Conservation (phyloP, 2,113 vertebrate genomes). For the Pollimyrus isidori region DNA sequence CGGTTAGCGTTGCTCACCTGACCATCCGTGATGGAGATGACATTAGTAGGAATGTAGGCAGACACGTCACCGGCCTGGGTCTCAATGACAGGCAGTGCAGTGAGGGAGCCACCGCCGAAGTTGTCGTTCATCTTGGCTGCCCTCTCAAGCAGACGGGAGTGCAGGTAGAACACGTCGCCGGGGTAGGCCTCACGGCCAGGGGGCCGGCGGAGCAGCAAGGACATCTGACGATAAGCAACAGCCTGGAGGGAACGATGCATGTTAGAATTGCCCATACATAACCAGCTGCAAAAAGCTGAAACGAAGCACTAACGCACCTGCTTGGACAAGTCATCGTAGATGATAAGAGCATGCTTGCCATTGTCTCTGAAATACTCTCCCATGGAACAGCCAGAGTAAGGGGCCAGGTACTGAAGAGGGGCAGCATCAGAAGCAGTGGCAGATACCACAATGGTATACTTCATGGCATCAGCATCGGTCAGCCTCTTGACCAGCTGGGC, state of each 20-base stretch:
- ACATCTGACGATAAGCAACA: constrained; percentile 98
- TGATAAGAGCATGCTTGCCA: constrained; percentile 91
- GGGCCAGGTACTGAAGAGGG: constrained; percentile 94
- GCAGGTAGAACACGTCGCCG: constrained; percentile 95
- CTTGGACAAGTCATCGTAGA: constrained; percentile 97
- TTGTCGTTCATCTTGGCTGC: constrained; percentile 97
- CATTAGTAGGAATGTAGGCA: constrained; percentile 97
- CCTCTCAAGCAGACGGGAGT: constrained; percentile 94
- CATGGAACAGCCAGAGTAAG: constrained; percentile 98
- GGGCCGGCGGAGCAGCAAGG: constrained; percentile 89
- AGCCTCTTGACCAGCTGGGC: constrained; percentile 97
- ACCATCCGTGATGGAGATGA: constrained; percentile 98
- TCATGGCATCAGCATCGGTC: constrained; percentile 93
- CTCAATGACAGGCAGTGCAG: constrained; percentile 93
- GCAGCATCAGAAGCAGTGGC: constrained; percentile 94
- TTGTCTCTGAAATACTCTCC: constrained; percentile 98
- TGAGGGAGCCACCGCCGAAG: constrained; percentile 91
- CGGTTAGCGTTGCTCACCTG: constrained; percentile 62
- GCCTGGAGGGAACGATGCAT: constrained; percentile 57
- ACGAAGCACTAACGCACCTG: constrained; percentile 64
- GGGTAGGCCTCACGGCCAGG: constrained; percentile 95
- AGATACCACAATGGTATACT: constrained; percentile 97
- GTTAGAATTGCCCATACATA: neutral
- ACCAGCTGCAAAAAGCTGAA: neutral
- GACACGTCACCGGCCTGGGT: constrained; percentile 99